These are phyloP conservation scores for Naso thynnoides DNA, from an alignment of 2,797 vertebrate genomes.

Conservation along the genomic window DNA sequence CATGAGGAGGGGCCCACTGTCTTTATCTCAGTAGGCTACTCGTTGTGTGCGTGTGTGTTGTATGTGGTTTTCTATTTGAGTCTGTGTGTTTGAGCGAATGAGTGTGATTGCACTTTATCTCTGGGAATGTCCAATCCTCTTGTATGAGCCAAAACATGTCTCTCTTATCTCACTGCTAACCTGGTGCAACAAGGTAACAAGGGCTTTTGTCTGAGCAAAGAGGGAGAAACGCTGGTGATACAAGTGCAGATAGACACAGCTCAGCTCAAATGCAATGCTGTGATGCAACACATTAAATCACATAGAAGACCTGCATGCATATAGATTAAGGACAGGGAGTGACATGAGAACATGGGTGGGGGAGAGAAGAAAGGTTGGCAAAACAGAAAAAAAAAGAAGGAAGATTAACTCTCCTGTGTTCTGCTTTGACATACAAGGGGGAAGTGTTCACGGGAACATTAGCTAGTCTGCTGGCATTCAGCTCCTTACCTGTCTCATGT, in stretches of 20 bases:
- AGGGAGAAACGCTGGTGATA: conserved; percentile 33
- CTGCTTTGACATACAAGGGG: background rate
- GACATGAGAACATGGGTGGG: background rate
- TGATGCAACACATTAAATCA: conserved; percentile 10
- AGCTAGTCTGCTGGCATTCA: background rate
- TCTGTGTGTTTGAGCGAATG: conserved; percentile 10
- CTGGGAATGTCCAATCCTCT: conserved; percentile 41
- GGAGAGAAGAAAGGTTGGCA: background rate
- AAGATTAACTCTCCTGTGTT: background rate
- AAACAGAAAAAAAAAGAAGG: background rate
- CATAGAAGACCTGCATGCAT: background rate
- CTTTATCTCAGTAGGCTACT: conserved; percentile 53
- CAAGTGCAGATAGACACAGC: conserved; percentile 31
- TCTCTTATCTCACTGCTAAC: conserved; percentile 50
- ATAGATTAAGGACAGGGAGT: background rate
- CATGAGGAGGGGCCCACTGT: conserved; percentile 25
- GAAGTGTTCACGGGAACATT: background rate
- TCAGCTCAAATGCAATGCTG: conserved; percentile 6
- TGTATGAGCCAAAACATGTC: conserved; percentile 31
- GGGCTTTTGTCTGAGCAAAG: conserved; percentile 44
- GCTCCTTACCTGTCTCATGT: background rate
- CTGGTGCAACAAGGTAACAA: conserved; percentile 43
- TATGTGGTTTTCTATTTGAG: conserved; percentile 3
- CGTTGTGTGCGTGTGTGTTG: background rate
- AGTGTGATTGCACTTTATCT: conserved; percentile 41